Conservation (phyloP, 2,888 invertebrate genomes). For the Chymomyza caudatula region DNA sequence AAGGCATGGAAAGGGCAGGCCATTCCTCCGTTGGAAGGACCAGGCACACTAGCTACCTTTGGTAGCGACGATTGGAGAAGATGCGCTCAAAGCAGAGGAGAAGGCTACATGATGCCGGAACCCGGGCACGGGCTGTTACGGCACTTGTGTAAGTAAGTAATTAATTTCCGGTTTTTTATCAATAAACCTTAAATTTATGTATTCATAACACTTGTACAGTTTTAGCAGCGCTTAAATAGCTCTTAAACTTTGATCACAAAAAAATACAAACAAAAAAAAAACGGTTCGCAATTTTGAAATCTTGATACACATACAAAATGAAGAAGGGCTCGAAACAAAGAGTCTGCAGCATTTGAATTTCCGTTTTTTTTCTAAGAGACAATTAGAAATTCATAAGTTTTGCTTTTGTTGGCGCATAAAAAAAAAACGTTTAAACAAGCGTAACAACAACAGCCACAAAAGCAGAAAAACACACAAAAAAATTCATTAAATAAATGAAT, state of each 20-base stretch:
- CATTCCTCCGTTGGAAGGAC: too few relatives aligned
- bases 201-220: neutral
- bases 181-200: neutral
- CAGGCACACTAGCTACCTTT: too few relatives aligned
- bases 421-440: conserved; percentile 8
- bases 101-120: too few relatives aligned
- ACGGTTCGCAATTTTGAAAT: neutral
- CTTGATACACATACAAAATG: conserved; percentile 5
- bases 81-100: too few relatives aligned
- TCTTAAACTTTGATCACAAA: too few relatives aligned
- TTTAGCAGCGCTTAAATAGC: neutral
- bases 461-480: neutral
- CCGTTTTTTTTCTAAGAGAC: conserved; percentile 1
- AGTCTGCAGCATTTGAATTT: conserved; percentile 8
- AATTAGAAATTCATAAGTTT: conserved; percentile 31
- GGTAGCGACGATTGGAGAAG: too few relatives aligned
- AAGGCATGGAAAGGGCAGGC: too few relatives aligned
- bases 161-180: neutral
- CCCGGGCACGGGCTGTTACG: too few relatives aligned
- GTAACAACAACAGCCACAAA: too few relatives aligned
- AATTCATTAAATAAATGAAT: conserved; percentile 13
- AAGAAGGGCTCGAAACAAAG: neutral
- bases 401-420: conserved; percentile 12
- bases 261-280: neutral
- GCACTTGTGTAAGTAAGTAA: too few relatives aligned